A percentile compares a stretch with the other conserved stretches of the same genome.
phyloP scores from a whole-genome alignment of 2,113 vertebrate species.

The Antechinus stuartii region DNA sequence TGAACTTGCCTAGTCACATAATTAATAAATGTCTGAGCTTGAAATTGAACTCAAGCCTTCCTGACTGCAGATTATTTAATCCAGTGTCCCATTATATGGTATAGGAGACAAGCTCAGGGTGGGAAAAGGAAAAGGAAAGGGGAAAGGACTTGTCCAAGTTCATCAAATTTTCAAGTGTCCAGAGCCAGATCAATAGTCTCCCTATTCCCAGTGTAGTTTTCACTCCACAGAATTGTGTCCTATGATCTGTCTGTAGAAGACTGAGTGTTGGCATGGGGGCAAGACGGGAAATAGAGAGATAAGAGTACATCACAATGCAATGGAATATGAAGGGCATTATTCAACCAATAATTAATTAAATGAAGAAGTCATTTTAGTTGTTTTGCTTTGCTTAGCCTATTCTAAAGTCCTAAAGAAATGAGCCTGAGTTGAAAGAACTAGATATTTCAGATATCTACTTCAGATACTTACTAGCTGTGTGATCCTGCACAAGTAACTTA shows the following conservation, averaged over 20 bases:
- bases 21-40: not conserved
- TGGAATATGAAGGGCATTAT: not conserved
- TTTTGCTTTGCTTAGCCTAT: not conserved
- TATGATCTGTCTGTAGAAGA: not conserved
- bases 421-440: not conserved
- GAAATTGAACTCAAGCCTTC: not conserved
- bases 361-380: not conserved
- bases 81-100: not conserved
- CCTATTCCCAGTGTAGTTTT: not conserved
- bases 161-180: not conserved
- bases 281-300: not conserved
- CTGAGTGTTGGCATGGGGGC: not conserved
- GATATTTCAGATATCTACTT: not conserved
- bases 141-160: not conserved
- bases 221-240: not conserved
- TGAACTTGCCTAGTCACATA: not conserved
- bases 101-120: not conserved
- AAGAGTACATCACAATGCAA: not conserved
- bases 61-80: not conserved
- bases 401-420: not conserved
- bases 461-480: not conserved
- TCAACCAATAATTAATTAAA: not conserved
- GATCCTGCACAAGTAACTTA: too few relatives aligned
- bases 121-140: not conserved
- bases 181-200: not conserved